phyloP scores from a whole-genome alignment of 2,797 vertebrate genomes.

The Coregonus sp. region DNA sequence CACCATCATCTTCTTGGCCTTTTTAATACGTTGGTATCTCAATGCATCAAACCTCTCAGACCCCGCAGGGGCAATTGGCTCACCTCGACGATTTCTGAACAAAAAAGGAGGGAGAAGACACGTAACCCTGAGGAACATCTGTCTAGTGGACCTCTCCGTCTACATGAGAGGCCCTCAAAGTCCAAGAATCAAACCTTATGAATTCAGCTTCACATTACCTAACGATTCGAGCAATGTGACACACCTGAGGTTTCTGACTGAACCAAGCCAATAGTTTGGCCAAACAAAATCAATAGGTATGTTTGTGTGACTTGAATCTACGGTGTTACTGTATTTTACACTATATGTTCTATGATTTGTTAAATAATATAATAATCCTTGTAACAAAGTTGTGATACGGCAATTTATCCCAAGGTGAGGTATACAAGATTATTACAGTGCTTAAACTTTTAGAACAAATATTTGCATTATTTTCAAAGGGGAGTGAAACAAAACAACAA shows the following conservation, averaged over 20 bases:
- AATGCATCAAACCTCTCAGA: conserved; percentile 99
- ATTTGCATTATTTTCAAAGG: conserved; percentile 56
- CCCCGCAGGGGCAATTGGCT: conserved; percentile 86
- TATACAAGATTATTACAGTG: neutral
- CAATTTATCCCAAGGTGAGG: neutral
- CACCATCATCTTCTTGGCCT: conserved; percentile 96
- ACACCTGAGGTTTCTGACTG: conserved; percentile 34
- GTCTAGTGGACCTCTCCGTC: conserved; percentile 42
- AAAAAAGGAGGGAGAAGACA: conserved; percentile 57
- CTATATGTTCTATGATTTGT: neutral
- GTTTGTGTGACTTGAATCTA: conserved; percentile 6
- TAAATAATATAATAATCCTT: neutral
- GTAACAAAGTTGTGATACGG: neutral
- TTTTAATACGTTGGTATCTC: conserved; percentile 98
- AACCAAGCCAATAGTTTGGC: conserved; percentile 4
- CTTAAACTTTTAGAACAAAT: neutral
- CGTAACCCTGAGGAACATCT: conserved; percentile 67
- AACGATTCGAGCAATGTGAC: conserved; percentile 38
- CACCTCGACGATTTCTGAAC: conserved; percentile 81
- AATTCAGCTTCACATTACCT: conserved; percentile 67
- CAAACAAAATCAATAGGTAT: neutral
- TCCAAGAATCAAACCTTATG: conserved; percentile 55
- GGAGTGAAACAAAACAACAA: conserved; percentile 16
- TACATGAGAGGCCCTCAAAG: conserved; percentile 58
- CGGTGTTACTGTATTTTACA: neutral